Conservation (phyloP, 2,113 vertebrate species). For the Prolemur simus region DNA sequence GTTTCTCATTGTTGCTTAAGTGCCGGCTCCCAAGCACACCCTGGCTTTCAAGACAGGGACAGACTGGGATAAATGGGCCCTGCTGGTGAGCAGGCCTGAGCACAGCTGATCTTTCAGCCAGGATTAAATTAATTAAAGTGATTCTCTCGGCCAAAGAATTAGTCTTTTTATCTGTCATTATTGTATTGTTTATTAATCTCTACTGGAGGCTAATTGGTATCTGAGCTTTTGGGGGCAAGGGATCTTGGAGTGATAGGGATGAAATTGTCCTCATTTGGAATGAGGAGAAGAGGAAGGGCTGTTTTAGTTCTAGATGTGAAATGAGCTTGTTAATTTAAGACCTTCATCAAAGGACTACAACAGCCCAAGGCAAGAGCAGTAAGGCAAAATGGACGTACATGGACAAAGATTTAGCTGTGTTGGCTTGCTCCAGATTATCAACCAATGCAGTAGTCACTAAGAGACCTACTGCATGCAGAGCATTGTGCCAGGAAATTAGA, state of each 20-base stretch:
- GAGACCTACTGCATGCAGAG: neutral
- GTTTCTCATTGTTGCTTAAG: slow-evolving; percentile 97
- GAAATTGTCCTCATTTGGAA: slow-evolving; percentile 69
- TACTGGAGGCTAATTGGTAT: slow-evolving; percentile 86
- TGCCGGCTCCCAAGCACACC: slow-evolving; percentile 90
- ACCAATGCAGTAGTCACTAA: neutral
- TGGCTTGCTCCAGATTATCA: slow-evolving; percentile 2
- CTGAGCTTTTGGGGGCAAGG: slow-evolving; percentile 77
- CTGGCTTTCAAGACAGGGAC: slow-evolving; percentile 79
- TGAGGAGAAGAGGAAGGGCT: slow-evolving; percentile 48
- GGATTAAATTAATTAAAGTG: slow-evolving; percentile 98
- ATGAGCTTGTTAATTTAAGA: slow-evolving; percentile 72
- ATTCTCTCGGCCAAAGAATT: slow-evolving; percentile 85
- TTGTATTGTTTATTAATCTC: slow-evolving; percentile 87
- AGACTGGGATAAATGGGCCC: slow-evolving; percentile 84
- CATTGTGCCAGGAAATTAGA: neutral
- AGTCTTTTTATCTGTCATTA: slow-evolving; percentile 87
- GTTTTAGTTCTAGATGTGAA: slow-evolving; percentile 57
- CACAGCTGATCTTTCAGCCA: slow-evolving; percentile 93
- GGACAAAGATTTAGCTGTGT: neutral
- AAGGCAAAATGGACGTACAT: neutral
- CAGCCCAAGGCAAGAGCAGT: slow-evolving; percentile 58
- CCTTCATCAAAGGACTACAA: slow-evolving; percentile 59
- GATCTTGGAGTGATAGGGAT: slow-evolving; percentile 62
- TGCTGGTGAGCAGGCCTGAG: slow-evolving; percentile 85